phyloP scores from a whole-genome alignment of 1,140 invertebrate species.

The Thaumetopoea pityocampa region DNA sequence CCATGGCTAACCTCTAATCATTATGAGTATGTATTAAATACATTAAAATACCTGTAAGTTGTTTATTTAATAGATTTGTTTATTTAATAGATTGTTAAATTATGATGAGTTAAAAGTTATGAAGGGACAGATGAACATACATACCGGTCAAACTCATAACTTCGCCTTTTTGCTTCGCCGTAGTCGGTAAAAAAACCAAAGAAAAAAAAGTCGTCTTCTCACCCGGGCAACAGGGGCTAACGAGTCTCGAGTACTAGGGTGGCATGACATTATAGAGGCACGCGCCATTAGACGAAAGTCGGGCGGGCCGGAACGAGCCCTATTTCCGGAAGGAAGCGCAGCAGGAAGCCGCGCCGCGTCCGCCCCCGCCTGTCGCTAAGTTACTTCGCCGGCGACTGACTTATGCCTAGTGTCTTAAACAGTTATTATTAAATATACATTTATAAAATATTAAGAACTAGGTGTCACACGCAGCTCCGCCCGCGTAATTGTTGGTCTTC shows the following conservation, averaged over 20 bases:
- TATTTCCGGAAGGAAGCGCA: constrained; percentile 66
- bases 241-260: constrained; percentile 44
- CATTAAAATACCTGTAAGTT: too few species aligned
- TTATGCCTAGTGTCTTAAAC: constrained; percentile 47
- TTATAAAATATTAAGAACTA: too few species aligned
- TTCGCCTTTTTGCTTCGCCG: background rate
- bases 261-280: constrained; percentile 55
- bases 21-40: too few species aligned
- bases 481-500: too few species aligned
- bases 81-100: too few species aligned
- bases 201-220: constrained; percentile 15
- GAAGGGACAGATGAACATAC: constrained; percentile 8
- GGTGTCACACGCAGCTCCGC: too few species aligned
- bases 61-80: too few species aligned
- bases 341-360: constrained; percentile 53
- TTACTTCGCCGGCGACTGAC: constrained; percentile 23
- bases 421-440: constrained; percentile 11
- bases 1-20: too few species aligned
- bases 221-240: constrained; percentile 26
- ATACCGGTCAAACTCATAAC: constrained; percentile 11
- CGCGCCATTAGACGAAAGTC: constrained; percentile 54
- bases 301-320: constrained; percentile 56
- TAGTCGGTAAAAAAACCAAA: constrained; percentile 2
- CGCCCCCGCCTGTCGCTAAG: constrained; percentile 34
- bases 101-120: constrained; percentile 1